Percentiles rank a stretch among this genome's conserved stretches.
These are phyloP conservation scores for Malurus leucopterus DNA, from an alignment of 2,797 vertebrate species.

Conservation along the genomic window DNA sequence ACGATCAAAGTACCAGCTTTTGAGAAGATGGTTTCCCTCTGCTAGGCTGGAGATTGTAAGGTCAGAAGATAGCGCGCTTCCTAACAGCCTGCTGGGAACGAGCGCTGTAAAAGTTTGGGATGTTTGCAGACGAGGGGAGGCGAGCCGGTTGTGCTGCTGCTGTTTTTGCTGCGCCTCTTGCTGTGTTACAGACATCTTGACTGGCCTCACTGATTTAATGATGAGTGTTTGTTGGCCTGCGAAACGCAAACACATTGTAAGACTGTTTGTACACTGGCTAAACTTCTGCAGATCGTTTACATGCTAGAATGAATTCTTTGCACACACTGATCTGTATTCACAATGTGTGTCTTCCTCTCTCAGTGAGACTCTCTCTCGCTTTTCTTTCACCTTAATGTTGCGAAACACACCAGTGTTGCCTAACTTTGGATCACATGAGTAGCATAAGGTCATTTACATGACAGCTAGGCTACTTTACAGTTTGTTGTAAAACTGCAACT, in stretches of 20 bases:
- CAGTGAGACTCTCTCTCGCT: not conserved
- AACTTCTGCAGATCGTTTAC: conserved; percentile 38
- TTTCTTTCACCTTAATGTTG: conserved; percentile 16
- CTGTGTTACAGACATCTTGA: conserved; percentile 61
- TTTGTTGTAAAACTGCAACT: not conserved
- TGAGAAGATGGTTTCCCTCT: conserved; percentile 41
- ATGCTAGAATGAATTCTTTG: not conserved
- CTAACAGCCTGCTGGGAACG: conserved; percentile 45
- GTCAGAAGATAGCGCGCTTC: conserved; percentile 45
- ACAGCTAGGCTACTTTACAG: not conserved
- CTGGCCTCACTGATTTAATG: conserved; percentile 49
- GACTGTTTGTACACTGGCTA: conserved; percentile 31
- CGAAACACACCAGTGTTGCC: not conserved
- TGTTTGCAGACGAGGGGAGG: conserved; percentile 56
- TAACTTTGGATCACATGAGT: conserved; percentile 39
- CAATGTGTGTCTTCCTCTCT: not conserved
- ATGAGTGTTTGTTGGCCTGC: conserved; percentile 57
- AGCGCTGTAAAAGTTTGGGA: conserved; percentile 40
- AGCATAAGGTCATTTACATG: not conserved
- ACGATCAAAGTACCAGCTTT: conserved; percentile 54
- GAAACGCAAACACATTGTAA: conserved; percentile 45
- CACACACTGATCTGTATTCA: not conserved
- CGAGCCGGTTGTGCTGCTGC: conserved; percentile 6
- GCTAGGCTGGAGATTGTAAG: conserved; percentile 7
- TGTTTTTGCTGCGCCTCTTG: conserved; percentile 42